Percentiles rank a stretch among this genome's conserved stretches.
These are phyloP conservation scores for Alosa sapidissima DNA, from an alignment of 2,797 vertebrate genomes.

Conservation along the genomic window DNA sequence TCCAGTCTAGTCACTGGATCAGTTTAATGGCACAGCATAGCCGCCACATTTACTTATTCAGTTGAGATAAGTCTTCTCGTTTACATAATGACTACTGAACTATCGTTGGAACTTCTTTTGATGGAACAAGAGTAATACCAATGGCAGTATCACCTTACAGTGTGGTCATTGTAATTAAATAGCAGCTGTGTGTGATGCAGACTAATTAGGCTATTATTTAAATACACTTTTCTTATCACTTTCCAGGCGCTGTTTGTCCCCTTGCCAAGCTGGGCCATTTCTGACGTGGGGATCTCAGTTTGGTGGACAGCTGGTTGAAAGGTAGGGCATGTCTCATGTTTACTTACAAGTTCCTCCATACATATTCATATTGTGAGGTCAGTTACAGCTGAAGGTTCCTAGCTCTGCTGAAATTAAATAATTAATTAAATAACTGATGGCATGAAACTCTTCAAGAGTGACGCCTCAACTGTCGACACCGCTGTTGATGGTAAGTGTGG, in stretches of 20 bases:
- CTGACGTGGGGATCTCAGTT: not conserved
- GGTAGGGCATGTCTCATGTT: constrained; percentile 5
- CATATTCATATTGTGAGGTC: not conserved
- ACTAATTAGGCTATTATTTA: not conserved
- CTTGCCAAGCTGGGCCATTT: not conserved
- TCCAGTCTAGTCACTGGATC: not conserved
- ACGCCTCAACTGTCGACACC: not conserved
- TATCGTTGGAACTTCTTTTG: not conserved
- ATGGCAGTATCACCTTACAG: not conserved
- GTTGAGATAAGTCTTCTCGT: not conserved
- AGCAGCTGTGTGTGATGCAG: not conserved
- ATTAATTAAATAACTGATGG: too few relatives aligned
- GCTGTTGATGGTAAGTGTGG: not conserved
- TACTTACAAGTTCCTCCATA: not conserved
- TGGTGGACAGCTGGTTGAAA: constrained; percentile 6
- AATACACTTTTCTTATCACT: not conserved
- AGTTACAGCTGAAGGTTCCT: not conserved
- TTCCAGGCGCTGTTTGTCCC: not conserved
- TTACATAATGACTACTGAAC: not conserved
- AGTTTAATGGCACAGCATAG: not conserved
- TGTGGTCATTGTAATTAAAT: not conserved
- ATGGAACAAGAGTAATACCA: not conserved
- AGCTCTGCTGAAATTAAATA: not conserved
- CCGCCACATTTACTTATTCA: not conserved
- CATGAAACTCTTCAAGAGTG: not conserved